Conservation (phyloP, 2,797 vertebrate species). For the Rhabdomys pumilio region DNA sequence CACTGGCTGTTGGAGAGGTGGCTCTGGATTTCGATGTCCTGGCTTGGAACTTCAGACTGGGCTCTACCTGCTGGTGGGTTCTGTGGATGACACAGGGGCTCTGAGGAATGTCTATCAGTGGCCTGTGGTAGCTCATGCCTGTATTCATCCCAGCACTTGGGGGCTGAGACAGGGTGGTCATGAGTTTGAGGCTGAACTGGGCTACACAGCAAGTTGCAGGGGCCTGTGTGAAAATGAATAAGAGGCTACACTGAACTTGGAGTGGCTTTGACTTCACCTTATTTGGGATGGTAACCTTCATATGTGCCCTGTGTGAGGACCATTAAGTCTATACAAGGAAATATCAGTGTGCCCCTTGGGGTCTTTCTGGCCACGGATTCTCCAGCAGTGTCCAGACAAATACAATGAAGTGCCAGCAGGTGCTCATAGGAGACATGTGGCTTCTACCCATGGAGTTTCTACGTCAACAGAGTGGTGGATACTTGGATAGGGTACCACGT, state of each 20-base stretch:
- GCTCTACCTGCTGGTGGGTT: not conserved
- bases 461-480: not conserved
- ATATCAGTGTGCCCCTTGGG: rapidly evolving
- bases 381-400: not conserved
- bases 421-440: rapidly evolving
- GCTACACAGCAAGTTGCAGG: not conserved
- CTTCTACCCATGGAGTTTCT: not conserved
- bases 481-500: not conserved
- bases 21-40: not conserved
- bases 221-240: not conserved
- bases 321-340: rapidly evolving
- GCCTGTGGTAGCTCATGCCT: not conserved
- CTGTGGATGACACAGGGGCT: rapidly evolving
- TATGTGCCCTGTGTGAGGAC: not conserved
- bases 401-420: not conserved
- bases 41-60: not conserved
- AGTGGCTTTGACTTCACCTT: not conserved
- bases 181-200: not conserved
- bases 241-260: not conserved
- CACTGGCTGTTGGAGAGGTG: not conserved
- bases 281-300: not conserved
- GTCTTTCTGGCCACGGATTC: not conserved
- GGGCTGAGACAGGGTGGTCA: not conserved
- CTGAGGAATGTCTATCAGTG: rapidly evolving
- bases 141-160: not conserved